These are phyloP conservation scores for Ophion ventricosus DNA, from an alignment of 2,888 invertebrate genomes.

Conservation along the genomic window DNA sequence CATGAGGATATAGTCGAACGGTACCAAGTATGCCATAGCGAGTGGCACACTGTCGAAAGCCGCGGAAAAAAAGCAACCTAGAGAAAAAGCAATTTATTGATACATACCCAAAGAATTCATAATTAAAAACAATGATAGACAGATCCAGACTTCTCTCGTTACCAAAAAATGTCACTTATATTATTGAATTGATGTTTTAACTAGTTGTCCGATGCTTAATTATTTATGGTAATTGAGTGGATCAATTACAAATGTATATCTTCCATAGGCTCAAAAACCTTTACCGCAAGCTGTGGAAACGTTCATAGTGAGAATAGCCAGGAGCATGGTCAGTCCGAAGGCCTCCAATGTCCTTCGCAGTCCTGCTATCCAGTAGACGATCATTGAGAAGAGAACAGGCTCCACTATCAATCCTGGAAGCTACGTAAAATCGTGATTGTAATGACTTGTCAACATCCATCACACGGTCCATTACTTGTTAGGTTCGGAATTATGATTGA, in stretches of 20 bases:
- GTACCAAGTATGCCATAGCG: constrained; percentile 93
- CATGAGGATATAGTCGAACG: constrained; percentile 94
- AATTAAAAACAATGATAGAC: neutral
- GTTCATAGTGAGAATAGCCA: constrained; percentile 92
- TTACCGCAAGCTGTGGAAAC: constrained; percentile 94
- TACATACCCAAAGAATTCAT: neutral
- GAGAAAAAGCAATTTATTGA: constrained; percentile 65
- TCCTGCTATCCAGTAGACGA: constrained; percentile 95
- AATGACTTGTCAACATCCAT: neutral
- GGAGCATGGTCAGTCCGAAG: constrained; percentile 88
- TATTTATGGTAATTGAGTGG: neutral
- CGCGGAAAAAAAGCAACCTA: constrained; percentile 93
- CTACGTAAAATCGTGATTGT: constrained; percentile 83
- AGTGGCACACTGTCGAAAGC: constrained; percentile 91
- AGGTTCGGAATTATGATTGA: neutral
- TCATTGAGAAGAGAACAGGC: constrained; percentile 91
- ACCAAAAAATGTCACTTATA: no score
- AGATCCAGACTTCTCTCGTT: neutral
- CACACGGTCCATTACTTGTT: neutral
- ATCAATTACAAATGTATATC: neutral
- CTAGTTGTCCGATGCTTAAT: neutral
- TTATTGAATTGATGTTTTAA: neutral
- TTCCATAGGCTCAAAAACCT: neutral
- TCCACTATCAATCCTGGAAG: constrained; percentile 93
- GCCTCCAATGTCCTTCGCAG: constrained; percentile 88